Percentiles rank a stretch among this genome's conserved stretches.
Conservation (phyloP, 2,888 invertebrate species). For the Odontocolon sp. region DNA sequence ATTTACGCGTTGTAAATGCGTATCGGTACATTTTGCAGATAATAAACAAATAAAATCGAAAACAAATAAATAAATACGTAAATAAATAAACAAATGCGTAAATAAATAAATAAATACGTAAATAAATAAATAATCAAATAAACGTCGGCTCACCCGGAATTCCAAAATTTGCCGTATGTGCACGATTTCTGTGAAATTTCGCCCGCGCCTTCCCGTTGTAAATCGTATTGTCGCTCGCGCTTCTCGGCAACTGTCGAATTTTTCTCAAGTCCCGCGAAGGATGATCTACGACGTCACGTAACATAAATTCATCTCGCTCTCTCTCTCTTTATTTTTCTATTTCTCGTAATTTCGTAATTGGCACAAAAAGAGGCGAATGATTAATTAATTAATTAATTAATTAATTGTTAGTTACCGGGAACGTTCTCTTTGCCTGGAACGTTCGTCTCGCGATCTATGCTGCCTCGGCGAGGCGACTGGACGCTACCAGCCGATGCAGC, state of each 20-base stretch:
- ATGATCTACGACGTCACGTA: conserved; percentile 69
- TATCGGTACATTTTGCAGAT: background rate
- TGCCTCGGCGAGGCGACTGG: conserved; percentile 77
- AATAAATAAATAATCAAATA: too few species aligned
- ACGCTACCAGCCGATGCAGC: conserved; percentile 78
- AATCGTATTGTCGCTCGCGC: conserved; percentile 80
- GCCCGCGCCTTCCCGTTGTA: conserved; percentile 75
- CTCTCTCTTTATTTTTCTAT: background rate
- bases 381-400: too few species aligned
- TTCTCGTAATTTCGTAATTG: background rate
- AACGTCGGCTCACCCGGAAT: conserved; percentile 76
- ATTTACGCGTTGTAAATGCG: conserved; percentile 27
- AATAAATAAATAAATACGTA: conserved; percentile 23
- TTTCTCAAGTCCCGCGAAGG: conserved; percentile 76
- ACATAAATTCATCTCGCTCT: conserved; percentile 2
- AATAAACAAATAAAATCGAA: background rate
- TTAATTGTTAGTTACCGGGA: conserved; percentile 72
- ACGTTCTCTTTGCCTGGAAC: conserved; percentile 75
- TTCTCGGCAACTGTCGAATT: conserved; percentile 77
- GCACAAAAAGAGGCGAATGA: background rate
- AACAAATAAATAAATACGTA: conserved; percentile 5
- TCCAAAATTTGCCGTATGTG: conserved; percentile 71
- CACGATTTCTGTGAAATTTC: conserved; percentile 73
- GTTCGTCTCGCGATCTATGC: conserved; percentile 75
- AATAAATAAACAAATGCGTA: conserved; percentile 6